A percentile compares a stretch with the other conserved stretches of the same genome.
Conservation (phyloP, 2,888 invertebrate species). For the Phoronis australis region DNA sequence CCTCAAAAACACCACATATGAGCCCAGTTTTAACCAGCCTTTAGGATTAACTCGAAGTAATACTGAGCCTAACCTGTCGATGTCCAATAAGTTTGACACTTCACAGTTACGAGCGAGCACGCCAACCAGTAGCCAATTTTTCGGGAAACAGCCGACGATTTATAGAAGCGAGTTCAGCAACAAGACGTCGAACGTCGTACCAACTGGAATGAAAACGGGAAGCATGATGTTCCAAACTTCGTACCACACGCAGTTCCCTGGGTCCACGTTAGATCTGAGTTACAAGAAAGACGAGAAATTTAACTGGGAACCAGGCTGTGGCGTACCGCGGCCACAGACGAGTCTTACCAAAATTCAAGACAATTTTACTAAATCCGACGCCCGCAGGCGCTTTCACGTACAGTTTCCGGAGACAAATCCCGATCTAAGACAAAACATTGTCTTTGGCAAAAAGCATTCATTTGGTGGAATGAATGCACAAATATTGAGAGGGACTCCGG, state of each 20-base stretch:
- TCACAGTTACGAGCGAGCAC: neutral
- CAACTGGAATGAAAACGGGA: constrained; percentile 22
- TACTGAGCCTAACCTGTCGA: neutral
- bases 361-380: constrained; percentile 36
- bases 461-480: constrained; percentile 43
- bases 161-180: constrained; percentile 30
- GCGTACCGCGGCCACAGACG: constrained; percentile 37
- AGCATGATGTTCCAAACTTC: constrained; percentile 22
- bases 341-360: constrained; percentile 38
- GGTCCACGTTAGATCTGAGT: constrained; percentile 22
- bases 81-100: neutral
- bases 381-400: constrained; percentile 31
- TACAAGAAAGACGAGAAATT: constrained; percentile 36
- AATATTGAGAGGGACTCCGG: too few relatives aligned
- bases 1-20: neutral
- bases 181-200: constrained; percentile 30
- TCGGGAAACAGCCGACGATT: too few relatives aligned
- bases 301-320: constrained; percentile 36
- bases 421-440: constrained; percentile 41
- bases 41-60: too few relatives aligned
- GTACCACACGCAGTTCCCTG: constrained; percentile 31
- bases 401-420: constrained; percentile 38
- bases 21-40: neutral
- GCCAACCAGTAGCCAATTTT: neutral
- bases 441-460: constrained; percentile 39